Conservation (phyloP, 2,797 vertebrate genomes). For the Champsocephalus gunnari region DNA sequence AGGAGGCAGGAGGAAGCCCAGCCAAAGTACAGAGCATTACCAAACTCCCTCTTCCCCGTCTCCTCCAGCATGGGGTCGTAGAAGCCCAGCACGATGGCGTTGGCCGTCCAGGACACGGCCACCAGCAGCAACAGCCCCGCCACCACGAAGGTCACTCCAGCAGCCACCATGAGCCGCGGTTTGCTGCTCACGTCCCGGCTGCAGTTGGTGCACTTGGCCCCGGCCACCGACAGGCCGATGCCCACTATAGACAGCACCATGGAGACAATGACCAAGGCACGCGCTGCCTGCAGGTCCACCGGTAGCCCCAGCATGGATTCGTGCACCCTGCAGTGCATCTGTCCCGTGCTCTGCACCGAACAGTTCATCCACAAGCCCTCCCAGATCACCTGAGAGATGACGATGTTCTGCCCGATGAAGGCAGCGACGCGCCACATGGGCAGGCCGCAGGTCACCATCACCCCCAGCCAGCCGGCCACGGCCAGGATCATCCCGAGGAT, state of each 20-base stretch:
- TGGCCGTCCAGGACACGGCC: slow-evolving; percentile 86
- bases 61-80: slow-evolving; percentile 86
- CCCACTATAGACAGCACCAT: slow-evolving; percentile 80
- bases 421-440: slow-evolving; percentile 88
- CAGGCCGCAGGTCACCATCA: slow-evolving; percentile 87
- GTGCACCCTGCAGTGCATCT: slow-evolving; percentile 88
- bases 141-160: slow-evolving; percentile 75
- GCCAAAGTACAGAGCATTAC: slow-evolving; percentile 87
- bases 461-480: slow-evolving; percentile 87
- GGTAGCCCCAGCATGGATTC: slow-evolving; percentile 87
- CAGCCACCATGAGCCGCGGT: slow-evolving; percentile 76
- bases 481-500: slow-evolving; percentile 86
- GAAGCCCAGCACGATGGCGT: slow-evolving; percentile 84
- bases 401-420: slow-evolving; percentile 87
- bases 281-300: slow-evolving; percentile 82
- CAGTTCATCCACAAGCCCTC: slow-evolving; percentile 90
- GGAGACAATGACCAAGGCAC: slow-evolving; percentile 82
- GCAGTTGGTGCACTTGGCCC: slow-evolving; percentile 88
- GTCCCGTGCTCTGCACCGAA: slow-evolving; percentile 88
- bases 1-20: slow-evolving; percentile 87
- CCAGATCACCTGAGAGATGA: slow-evolving; percentile 89
- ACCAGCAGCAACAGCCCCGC: slow-evolving; percentile 83
- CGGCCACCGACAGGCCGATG: slow-evolving; percentile 81
- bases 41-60: slow-evolving; percentile 87
- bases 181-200: slow-evolving; percentile 79